Percentiles rank a stretch among this genome's conserved stretches.
Conservation (phyloP, 2,888 invertebrate genomes). For the Entomobrya multifasciata region DNA sequence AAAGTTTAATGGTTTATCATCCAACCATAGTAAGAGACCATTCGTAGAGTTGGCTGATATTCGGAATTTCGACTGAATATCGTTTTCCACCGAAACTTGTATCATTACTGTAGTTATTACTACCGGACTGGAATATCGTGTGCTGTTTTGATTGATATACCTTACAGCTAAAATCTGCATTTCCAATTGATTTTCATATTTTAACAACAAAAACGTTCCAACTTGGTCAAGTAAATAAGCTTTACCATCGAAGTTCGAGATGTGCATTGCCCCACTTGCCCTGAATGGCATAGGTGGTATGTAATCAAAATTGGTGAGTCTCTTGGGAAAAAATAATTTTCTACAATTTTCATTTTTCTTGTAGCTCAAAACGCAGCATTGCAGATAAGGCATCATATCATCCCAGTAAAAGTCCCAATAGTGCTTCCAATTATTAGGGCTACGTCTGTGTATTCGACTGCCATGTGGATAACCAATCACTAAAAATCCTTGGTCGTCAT, state of each 20-base stretch:
- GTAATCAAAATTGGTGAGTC: background rate
- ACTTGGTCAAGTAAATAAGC: background rate
- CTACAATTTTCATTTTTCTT: background rate
- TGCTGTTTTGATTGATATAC: no score
- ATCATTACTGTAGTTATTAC: no score
- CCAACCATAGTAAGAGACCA: background rate
- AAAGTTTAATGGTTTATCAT: background rate
- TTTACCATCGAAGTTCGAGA: background rate
- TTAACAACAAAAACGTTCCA: background rate
- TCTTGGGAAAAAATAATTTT: background rate
- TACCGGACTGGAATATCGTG: no score
- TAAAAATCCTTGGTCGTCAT: background rate
- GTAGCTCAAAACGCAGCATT: background rate
- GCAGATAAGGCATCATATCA: background rate
- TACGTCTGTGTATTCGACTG: background rate
- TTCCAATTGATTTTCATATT: background rate
- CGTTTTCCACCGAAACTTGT: background rate
- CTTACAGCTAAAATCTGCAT: no score
- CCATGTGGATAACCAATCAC: no score
- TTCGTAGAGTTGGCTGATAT: background rate
- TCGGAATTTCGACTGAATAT: background rate
- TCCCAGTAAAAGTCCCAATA: slow-evolving; percentile 1
- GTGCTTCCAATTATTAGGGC: background rate
- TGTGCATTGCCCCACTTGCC: background rate
- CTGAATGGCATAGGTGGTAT: background rate